phyloP scores from a whole-genome alignment of 2,888 invertebrate genomes.

The Phlogophora meticulosa region DNA sequence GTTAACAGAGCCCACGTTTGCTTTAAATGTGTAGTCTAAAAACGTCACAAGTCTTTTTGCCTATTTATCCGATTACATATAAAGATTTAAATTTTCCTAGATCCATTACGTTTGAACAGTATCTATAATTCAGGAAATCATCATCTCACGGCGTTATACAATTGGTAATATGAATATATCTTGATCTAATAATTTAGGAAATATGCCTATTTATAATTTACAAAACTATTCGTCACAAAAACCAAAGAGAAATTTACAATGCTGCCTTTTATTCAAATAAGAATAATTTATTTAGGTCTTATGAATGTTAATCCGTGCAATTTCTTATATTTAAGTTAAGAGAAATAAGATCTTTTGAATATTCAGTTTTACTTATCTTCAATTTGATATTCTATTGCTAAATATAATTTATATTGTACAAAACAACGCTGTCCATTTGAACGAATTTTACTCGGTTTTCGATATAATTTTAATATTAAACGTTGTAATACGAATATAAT shows the following conservation, averaged over 20 bases:
- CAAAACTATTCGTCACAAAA: neutral
- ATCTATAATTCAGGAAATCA: no score
- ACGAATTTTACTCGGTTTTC: constrained; percentile 12
- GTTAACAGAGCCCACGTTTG: no score
- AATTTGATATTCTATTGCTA: neutral
- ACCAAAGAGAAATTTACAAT: neutral
- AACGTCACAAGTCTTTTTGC: no score
- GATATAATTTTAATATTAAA: neutral
- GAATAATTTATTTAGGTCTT: constrained; percentile 25
- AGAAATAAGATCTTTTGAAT: constrained; percentile 1
- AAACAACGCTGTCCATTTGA: constrained; percentile 19
- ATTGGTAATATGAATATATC: no score
- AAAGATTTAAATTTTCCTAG: no score
- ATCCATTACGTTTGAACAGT: no score
- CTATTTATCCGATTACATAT: no score
- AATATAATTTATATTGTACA: neutral
- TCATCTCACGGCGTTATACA: no score
- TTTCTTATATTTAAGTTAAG: constrained; percentile 10
- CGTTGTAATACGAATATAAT: neutral
- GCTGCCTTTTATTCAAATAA: constrained; percentile 24
- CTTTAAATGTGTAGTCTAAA: no score
- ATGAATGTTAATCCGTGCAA: constrained; percentile 42
- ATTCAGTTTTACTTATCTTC: neutral
- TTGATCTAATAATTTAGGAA: no score
- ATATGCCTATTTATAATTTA: neutral